Evolutionary conservation across 1,140 invertebrate genomes (phyloP).

Genomic region (Rhagoletis zephyria): DNA sequence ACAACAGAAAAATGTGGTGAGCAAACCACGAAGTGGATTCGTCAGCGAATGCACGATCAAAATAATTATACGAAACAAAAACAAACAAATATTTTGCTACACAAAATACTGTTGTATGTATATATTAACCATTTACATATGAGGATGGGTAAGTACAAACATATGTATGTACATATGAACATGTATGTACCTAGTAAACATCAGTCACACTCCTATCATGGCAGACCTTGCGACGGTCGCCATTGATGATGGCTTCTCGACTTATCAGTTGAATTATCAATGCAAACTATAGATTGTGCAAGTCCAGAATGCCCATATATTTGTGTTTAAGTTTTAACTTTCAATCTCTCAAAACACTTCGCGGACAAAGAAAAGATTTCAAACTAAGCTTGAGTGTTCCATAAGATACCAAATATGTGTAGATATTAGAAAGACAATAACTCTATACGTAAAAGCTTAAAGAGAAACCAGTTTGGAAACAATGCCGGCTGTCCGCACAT

Average conservation of each 20-base stretch:
- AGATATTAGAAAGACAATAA: not conserved
- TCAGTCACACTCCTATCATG: slow-evolving; percentile 17
- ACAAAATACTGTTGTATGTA: slow-evolving; percentile 4
- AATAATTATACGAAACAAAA: slow-evolving; percentile 20
- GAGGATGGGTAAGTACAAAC: too few species aligned
- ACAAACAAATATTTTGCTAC: slow-evolving; percentile 32
- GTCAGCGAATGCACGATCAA: slow-evolving; percentile 11
- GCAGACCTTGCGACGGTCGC: slow-evolving; percentile 2
- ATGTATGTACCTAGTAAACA: not conserved
- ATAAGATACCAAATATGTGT: not conserved
- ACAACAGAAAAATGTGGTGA: not conserved
- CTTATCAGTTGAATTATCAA: slow-evolving; percentile 1
- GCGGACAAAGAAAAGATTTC: not conserved
- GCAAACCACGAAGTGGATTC: not conserved
- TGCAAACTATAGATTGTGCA: not conserved
- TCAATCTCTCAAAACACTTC: not conserved
- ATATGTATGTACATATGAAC: not conserved
- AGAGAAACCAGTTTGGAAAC: slow-evolving; percentile 17
- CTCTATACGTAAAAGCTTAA: not conserved
- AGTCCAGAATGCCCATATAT: not conserved
- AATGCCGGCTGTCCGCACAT: not conserved
- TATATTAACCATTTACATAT: too few species aligned
- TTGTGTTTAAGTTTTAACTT: not conserved
- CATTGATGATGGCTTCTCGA: slow-evolving; percentile 14
- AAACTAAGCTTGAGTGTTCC: not conserved